Evolutionary conservation across 2,888 invertebrate species (phyloP), one percentile per base, ranked within the genome.

Genomic region (Glaucopsyche alexis): DNA sequence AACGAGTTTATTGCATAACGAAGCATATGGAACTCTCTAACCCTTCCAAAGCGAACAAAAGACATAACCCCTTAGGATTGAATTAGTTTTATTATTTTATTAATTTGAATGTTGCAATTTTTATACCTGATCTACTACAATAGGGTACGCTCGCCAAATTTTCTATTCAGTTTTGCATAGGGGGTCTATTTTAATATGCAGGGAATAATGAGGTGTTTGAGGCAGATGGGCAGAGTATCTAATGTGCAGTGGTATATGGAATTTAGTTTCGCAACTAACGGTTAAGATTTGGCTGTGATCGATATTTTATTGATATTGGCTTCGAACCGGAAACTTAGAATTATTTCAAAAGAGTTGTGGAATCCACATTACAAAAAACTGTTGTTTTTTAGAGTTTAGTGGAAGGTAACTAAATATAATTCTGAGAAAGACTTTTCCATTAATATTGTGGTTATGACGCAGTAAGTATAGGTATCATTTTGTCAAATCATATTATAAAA

Each of bases 21-120:
- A 75, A 72, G 71, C 75, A 73, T 72, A 72, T 45, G 73, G 70
- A 73, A 69, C 72, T 66, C 70, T 55, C 50, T 66, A 73, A 72
- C 72, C 74, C 73, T 75, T 71, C 67, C 49, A 71, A 29, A 70
- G 16, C 47, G 70, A 78, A 79, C 77, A 79, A 78, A 76, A 71
- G 79, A 80, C 79, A 82, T 86, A 90, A 91, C 90, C 91, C 92
- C 90, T 88, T 76, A 84, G 80, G 83, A 80, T 82, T 82, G 84
- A 75, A 85, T 87, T 83, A 87, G 84, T 88, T 89, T 88, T 87
- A 89, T 88, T 89, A 87, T 90, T 88, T 88, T 87, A 90, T 88
- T 88, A 91, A 93, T 93, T 91, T 91, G 89, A 92, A 91, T 91
- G 93, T 93, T 88, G 90, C 93, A 81, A 88, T 88, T 91, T 87